These are phyloP conservation scores for Emydocephalus ijimae DNA, from an alignment of 2,113 vertebrate genomes.

Conservation along the genomic window DNA sequence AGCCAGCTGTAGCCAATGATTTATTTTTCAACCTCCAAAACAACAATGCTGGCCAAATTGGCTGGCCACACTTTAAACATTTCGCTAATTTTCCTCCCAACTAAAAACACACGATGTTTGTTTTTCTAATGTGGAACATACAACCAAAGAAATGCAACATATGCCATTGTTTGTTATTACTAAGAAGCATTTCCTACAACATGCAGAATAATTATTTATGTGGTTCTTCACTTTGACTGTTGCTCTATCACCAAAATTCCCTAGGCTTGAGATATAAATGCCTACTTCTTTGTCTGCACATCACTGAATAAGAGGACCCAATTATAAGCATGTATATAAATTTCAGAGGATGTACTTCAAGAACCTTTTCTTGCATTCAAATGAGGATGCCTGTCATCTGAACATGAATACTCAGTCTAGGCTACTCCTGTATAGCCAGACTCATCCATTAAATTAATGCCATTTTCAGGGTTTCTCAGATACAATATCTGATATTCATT, in stretches of 20 bases:
- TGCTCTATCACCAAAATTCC: background rate
- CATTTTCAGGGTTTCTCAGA: slow-evolving; percentile 1
- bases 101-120: background rate
- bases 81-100: background rate
- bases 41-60: background rate
- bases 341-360: slow-evolving; percentile 25
- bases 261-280: background rate
- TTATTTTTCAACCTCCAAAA: background rate
- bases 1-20: background rate
- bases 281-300: slow-evolving; percentile 4
- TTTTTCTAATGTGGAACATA: background rate
- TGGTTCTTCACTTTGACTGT: background rate
- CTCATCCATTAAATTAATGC: background rate
- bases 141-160: background rate
- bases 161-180: background rate
- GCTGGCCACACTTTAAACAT: background rate
- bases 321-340: slow-evolving; percentile 29
- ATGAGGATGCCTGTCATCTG: background rate
- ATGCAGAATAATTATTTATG: slow-evolving; percentile 16
- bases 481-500: background rate
- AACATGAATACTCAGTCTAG: background rate
- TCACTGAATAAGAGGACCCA: background rate
- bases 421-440: background rate
- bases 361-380: slow-evolving; percentile 29
- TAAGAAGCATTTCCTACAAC: background rate